Base-by-base conservation (phyloP, 2,113 vertebrate genomes). In the Choloepus hoffmanni region DNA sequence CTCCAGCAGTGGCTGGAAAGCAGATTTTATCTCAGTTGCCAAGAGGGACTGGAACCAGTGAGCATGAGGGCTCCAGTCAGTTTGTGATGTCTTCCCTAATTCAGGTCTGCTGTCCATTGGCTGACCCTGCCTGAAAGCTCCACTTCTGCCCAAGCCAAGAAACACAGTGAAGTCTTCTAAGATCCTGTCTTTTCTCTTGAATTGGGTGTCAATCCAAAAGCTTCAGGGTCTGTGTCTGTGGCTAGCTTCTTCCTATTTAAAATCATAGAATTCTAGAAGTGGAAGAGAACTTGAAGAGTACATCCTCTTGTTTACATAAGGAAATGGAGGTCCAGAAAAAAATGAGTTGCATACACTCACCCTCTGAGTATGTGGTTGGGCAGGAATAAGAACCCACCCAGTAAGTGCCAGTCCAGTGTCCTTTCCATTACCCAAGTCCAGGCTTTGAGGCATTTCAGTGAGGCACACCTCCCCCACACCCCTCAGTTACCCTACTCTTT, bases 211-310 rank as follows among this genome's bases (percentile, higher is more conserved):
- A 36, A 11, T 53, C 43, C 88, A 26, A 53, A 89, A 55, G 36
- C 45, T 13, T 53, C 9, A n/a, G n/a, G 40, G 50, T 19, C n/a
- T 0, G 1, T 12, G 23, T 50, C 36, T 24, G 2, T 1, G 11
- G 36, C 15, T 60, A 53, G 60, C 50, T 90, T 81, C 81, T 79
- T 68, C 62, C 48, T 72, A 82, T 58, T 78, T 86, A 30, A 48
- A 74, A 30, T 50, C 45, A 53, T 15, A 16, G n/a, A 67, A 43
- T 58, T 73, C 76, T 43, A 12, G 53, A 53, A 36, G n/a, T n/a
- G 3, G 28, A 18, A 78, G 21, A 60, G 58, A 19, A 23, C 58
- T 60, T 60, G 21, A 28, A 73, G 4, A 60, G 3, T 12, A 26
- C 28, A 28, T 85, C 43, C 33, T 73, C 58, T 62, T 53, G 23